phyloP scores from a whole-genome alignment of 2,888 invertebrate genomes.

The Euclidia mi region DNA sequence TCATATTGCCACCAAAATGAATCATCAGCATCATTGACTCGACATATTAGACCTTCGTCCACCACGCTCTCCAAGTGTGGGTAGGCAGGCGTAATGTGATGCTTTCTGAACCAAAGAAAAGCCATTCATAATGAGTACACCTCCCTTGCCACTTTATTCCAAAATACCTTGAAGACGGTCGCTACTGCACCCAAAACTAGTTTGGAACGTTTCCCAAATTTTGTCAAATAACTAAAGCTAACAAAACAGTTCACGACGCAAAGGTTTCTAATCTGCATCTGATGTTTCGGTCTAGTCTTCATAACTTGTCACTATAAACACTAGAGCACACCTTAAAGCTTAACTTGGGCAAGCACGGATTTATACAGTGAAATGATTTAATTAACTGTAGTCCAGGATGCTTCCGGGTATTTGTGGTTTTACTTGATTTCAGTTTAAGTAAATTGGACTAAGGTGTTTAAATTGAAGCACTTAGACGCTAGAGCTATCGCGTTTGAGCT shows the following conservation, averaged over 20 bases:
- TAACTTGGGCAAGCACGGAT: slow-evolving; percentile 25
- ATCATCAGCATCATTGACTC: no score
- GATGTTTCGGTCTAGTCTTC: slow-evolving; percentile 8
- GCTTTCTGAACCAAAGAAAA: no score
- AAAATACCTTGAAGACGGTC: no score
- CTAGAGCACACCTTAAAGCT: slow-evolving; percentile 19
- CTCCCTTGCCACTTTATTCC: no score
- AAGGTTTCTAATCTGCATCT: slow-evolving; percentile 10
- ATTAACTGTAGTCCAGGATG: slow-evolving; percentile 32
- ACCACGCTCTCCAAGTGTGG: no score
- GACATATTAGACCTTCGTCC: no score
- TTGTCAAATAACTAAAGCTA: background rate
- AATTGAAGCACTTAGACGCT: no score
- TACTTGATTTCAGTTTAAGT: slow-evolving; percentile 7
- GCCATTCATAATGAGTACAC: no score
- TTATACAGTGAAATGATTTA: slow-evolving; percentile 34
- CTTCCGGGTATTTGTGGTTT: slow-evolving; percentile 11
- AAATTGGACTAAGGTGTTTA: background rate
- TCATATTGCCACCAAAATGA: no score
- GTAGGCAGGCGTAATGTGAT: no score
- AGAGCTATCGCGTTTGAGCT: no score
- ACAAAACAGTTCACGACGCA: background rate
- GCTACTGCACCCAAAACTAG: background rate
- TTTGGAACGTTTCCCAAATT: slow-evolving; percentile 2
- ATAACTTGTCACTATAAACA: slow-evolving; percentile 14